Base-by-base conservation (phyloP, 2,113 vertebrate genomes). In the Pimephales promelas region DNA sequence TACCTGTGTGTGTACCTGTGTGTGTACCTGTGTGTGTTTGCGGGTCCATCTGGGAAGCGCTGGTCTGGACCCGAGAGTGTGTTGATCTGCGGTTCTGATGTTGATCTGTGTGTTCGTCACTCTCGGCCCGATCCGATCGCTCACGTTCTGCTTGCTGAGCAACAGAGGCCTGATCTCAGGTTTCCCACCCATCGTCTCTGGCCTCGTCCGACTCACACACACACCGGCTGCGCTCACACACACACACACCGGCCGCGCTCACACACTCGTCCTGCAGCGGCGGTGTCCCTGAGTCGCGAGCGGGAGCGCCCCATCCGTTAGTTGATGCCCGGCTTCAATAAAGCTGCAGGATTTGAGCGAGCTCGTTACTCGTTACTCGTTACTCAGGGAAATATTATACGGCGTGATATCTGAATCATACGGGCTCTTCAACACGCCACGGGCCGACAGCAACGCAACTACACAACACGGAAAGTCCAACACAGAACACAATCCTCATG, bases 11-110 rank as follows among this genome's bases (percentile, higher is more conserved):
- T n/a, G n/a, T n/a, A n/a, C n/a, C n/a, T n/a, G n/a, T n/a, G 74
- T 16, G 61, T 64, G 61, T 64, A 86, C 81, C 85, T 86, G 85
- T 66, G 75, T 16, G 61, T 64, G 61, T 64, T 64, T 64, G 16
- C 61, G 13, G 61, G 26, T 56, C 52, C 52, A 56, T 20, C 72
- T 76, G 52, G 72, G 36, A 79, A 31, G n/a, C 34, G 47, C 31
- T 73, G 54, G 40, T 43, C 22, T 9, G 1, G 4, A 14, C 72
- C 52, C 20, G 7, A 56, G 52, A 56, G 52, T 5, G 10, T 36
- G 10, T 82, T 79, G 79, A 86, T 52, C 62, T 86, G 80, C 80
- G 3, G 45, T 14, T 47, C 45, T 47, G 45, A 13, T 14, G 14
- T 47, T 47, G 4, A 45, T 66, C 43, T 14, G 68, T 68, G 28